Base-by-base conservation (phyloP, 2,888 invertebrate species). In the Drosophila algonquin region DNA sequence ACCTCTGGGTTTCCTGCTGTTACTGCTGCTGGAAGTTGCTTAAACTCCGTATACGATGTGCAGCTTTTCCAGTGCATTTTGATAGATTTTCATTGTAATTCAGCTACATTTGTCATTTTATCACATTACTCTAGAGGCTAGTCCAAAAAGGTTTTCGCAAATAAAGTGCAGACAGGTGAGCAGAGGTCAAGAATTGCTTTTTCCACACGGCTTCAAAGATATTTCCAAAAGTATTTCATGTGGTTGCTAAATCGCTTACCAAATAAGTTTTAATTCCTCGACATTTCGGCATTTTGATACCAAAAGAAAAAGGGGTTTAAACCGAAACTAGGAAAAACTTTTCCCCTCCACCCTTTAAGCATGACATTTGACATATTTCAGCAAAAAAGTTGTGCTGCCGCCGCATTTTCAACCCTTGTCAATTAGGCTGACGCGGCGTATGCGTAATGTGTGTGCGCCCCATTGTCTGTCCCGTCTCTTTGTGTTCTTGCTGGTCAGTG, bases 401-500 rank as follows among this genome's bases (percentile, higher is more conserved):
- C 63, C 80, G 75, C 82, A 77, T 68, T 79, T 68, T 63, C 56
- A 79, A 89, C 89, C 89, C 85, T 89, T 85, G 84, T 89, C 85
- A 85, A 89, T 89, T 85, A 77, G 74, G 86, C 80, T 87, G 83
- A 83, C 83, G 80, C 65, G 77, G 83, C 86, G 82, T 82, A 83
- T 85, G 78, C 86, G 72, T 82, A 71, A 82, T 87, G 70, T 73
- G 65, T 61, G 58, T 40, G 63, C 35, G 52, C 48, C 35, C 52
- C 18, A 47, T 30, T 70, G 35, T 68, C 60, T 73, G 59, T 56
- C 24, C 35, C 48, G 52, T 73, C 55, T 64, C 30, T 61, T 46
- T 72, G 50, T 59, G 56, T 65, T 52, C 56, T 32, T 40, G 40
- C 58, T 53, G 80, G 69, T 75, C 63, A 68, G 58, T 47, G 27